phyloP scores from a whole-genome alignment of 2,113 vertebrate genomes.

The Toxostoma redivivum region DNA sequence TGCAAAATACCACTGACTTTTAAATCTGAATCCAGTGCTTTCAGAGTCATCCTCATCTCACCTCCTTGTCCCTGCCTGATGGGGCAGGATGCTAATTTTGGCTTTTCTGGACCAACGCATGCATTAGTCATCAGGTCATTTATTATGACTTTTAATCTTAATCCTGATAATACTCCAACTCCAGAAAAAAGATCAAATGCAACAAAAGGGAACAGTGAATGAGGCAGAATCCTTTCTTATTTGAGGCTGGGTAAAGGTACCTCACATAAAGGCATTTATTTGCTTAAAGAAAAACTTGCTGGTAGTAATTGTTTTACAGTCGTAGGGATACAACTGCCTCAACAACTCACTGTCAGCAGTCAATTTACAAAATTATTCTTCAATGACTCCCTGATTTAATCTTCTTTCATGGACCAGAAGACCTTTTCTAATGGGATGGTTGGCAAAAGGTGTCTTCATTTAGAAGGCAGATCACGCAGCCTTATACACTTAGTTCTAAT shows the following conservation, averaged over 20 bases:
- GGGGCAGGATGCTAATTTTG: not conserved
- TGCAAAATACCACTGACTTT: not conserved
- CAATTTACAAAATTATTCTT: conserved; percentile 46
- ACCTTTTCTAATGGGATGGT: conserved; percentile 45
- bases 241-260: not conserved
- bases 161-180: not conserved
- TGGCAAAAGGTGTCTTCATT: conserved; percentile 32
- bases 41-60: not conserved
- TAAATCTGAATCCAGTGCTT: not conserved
- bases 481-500: not conserved
- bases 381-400: not conserved
- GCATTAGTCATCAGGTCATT: conserved; percentile 42
- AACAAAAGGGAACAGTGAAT: not conserved
- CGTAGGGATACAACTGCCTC: not conserved
- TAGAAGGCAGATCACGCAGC: not conserved
- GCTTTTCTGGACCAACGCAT: not conserved
- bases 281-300: not conserved
- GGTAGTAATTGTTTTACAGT: not conserved
- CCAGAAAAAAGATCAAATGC: not conserved
- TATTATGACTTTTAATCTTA: not conserved
- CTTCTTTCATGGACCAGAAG: not conserved
- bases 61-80: not conserved
- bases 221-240: not conserved
- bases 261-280: not conserved
- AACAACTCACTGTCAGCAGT: not conserved